Evolutionary conservation across 2,797 vertebrate species (phyloP), one percentile per base, ranked within the genome.

Genomic region (Channa striata): DNA sequence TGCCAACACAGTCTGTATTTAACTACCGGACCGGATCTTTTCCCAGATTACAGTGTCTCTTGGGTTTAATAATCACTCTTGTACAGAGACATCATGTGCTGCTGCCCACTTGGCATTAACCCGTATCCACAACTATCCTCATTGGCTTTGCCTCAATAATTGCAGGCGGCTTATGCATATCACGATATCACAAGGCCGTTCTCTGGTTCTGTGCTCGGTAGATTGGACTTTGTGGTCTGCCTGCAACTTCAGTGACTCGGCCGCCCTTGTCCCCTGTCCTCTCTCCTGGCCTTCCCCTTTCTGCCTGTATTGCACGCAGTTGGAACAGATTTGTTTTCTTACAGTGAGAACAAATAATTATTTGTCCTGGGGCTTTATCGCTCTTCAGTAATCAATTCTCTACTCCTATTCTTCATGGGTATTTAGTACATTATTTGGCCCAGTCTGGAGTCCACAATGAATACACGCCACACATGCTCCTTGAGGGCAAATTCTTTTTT

Each of bases 301-400:
- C 52, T 58, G 58, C 72, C 49, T 80, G 66, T 78, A 84, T 93
- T 95, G 93, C 91, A 86, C 89, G 70, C 92, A 91, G 89, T 94
- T 92, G 85, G 89, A 93, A 93, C 87, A 90, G 69, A 82, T 93
- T 92, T 70, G 63, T 91, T 94, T 93, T 72, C 75, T 87, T 84
- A 81, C 83, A 86, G 87, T 91, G 90, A 93, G 91, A 94, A 95
- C 91, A 93, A 89, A 93, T 93, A 25, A 91, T 80, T 84, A 43
- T 37, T 84, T 11, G n/a, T n/a, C n/a, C n/a, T n/a, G n/a, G n/a
- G n/a, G n/a, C n/a, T n/a, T n/a, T n/a, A 25, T 95, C 66, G 37
- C 58, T 58, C 9, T 20, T 51, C 30, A 58, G 39, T 49, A 46
- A 46, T 49, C 6, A 37, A 25, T 16, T 3, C 1, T 17, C 20